Base-by-base conservation (phyloP, 53 echinoderm and acorn worm genomes). In the Arbacia lixula region DNA sequence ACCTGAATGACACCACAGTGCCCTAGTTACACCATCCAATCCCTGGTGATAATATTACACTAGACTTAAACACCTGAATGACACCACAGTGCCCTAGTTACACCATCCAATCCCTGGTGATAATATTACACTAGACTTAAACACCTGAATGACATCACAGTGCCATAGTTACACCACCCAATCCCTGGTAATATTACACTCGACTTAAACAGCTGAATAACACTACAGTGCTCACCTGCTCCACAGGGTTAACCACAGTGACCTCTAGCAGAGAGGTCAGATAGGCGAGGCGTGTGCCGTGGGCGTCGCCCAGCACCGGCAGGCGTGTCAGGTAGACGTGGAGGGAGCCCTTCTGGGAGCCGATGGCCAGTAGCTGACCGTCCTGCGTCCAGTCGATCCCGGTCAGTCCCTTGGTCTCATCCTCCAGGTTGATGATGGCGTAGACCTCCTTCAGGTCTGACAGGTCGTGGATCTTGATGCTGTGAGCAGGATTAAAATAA, bases 201-300 rank as follows among this genome's bases (percentile, higher is more conserved):
- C 46, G 46, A 46, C 46, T n/a, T n/a, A n/a, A n/a, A n/a, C n/a
- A n/a, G n/a, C n/a, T n/a, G n/a, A n/a, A n/a, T n/a, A n/a, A n/a
- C n/a, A n/a, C n/a, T n/a, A n/a, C 21, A 11, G 38, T 8, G 36
- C 63, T 58, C 54, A 99, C 99, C 99, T 99, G 99, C 52, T 99
- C 99, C 0, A 99, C 89, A 51, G 86, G 92, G 67, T 99, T 99
- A 35, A 99, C 99, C 43, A 99, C 99, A 0, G 99, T 99, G 85
- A 99, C 99, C 87, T 99, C 99, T 20, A 99, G 87, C 22, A 99
- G 95, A 14, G 99, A 99, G 51, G 99, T 99, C 84, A 99, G 89
- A 64, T 90, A 92, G 16, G 99, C 99, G 39, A 99, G 86, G 41
- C 99, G 53, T 28, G 99, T 99, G 27, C 94, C 91, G 49, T 89